Percentiles rank a stretch among this genome's conserved stretches.
These are phyloP conservation scores for Lates japonicus DNA, from an alignment of 2,797 vertebrate genomes.

Conservation along the genomic window DNA sequence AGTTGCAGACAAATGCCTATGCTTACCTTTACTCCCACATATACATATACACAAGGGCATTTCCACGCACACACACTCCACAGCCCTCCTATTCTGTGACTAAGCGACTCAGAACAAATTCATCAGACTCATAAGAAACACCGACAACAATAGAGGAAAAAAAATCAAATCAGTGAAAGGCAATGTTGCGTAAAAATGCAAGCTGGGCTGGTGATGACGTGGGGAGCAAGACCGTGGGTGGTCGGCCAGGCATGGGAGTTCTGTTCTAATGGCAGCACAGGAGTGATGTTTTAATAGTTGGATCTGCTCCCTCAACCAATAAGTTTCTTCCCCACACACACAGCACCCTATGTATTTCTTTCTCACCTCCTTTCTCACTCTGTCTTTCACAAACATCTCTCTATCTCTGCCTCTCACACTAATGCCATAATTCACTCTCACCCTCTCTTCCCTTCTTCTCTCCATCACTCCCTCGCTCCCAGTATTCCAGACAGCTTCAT, in stretches of 20 bases:
- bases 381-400: constrained; percentile 52
- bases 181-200: constrained; percentile 71
- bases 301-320: constrained; percentile 57
- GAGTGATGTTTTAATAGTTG: constrained; percentile 77
- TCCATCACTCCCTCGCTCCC: constrained; percentile 65
- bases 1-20: constrained; percentile 31
- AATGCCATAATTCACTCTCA: constrained; percentile 58
- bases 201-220: constrained; percentile 54
- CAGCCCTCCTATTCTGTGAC: constrained; percentile 48
- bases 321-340: constrained; percentile 26
- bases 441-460: constrained; percentile 40
- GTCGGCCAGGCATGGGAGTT: constrained; percentile 51
- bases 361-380: constrained; percentile 43
- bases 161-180: constrained; percentile 76
- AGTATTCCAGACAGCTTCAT: constrained; percentile 84
- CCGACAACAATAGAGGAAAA: constrained; percentile 58
- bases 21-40: constrained; percentile 26
- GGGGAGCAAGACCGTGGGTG: constrained; percentile 50
- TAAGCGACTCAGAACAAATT: constrained; percentile 64
- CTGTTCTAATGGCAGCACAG: constrained; percentile 46
- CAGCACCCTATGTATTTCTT: constrained; percentile 15
- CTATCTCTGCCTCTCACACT: constrained; percentile 47
- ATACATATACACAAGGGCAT: background rate
- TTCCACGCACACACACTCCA: background rate
- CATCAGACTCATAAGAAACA: constrained; percentile 63